phyloP scores from a whole-genome alignment of 2,797 vertebrate species.

The Spinus pinus region DNA sequence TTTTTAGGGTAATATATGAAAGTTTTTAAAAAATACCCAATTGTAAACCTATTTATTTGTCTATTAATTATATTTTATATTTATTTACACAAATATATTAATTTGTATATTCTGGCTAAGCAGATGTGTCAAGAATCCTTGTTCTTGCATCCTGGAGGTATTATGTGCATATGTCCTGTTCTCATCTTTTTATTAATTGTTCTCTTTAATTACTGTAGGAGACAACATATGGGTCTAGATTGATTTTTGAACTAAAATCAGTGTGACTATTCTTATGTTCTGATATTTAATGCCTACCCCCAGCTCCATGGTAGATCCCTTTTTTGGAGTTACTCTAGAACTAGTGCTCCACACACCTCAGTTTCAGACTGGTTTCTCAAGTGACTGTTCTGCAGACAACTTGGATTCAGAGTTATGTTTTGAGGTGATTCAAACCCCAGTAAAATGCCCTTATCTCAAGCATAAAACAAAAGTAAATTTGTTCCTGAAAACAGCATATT shows the following conservation, averaged over 20 bases:
- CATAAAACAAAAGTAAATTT: not conserved
- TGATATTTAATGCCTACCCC: not conserved
- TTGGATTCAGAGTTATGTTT: not conserved
- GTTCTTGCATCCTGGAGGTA: not conserved
- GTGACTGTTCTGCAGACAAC: not conserved
- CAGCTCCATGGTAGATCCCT: not conserved
- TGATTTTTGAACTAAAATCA: not conserved
- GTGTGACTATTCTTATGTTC: not conserved
- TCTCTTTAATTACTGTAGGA: not conserved
- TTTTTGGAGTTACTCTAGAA: not conserved
- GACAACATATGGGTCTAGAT: not conserved
- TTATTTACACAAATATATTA: rapidly evolving
- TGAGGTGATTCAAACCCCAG: not conserved
- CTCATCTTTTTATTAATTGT: not conserved
- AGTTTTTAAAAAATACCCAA: not conserved
- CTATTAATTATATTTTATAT: not conserved
- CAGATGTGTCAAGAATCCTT: not conserved
- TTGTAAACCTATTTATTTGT: not conserved
- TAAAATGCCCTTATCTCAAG: not conserved
- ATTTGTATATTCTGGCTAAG: not conserved
- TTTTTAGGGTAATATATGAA: not conserved
- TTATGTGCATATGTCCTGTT: not conserved
- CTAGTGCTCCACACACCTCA: rapidly evolving
- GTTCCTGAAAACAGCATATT: rapidly evolving
- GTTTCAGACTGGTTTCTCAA: not conserved